phyloP scores from a whole-genome alignment of 2,888 invertebrate species.

The Mythimna impura region DNA sequence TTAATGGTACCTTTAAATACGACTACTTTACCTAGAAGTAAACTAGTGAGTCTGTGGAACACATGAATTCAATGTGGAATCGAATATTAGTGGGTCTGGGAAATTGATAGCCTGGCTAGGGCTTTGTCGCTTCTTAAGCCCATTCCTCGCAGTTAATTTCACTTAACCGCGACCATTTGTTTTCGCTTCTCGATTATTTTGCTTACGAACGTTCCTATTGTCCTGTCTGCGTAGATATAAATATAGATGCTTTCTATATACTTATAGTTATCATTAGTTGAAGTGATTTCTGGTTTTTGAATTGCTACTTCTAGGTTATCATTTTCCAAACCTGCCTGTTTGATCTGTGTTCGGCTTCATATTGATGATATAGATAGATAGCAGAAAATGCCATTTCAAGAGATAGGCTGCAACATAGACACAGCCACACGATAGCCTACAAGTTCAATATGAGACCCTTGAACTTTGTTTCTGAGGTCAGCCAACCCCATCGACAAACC shows the following conservation, averaged over 20 bases:
- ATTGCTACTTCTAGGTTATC: not conserved
- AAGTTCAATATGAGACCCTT: constrained; percentile 13
- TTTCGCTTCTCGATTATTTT: constrained; percentile 71
- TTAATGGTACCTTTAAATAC: not conserved
- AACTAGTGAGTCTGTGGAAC: constrained; percentile 33
- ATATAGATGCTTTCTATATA: not conserved
- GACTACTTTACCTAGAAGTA: not conserved
- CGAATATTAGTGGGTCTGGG: constrained; percentile 69
- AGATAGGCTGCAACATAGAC: too few relatives aligned
- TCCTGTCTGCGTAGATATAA: not conserved
- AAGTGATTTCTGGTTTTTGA: not conserved
- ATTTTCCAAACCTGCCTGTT: not conserved
- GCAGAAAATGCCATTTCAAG: not conserved
- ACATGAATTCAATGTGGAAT: constrained; percentile 64
- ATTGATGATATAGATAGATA: not conserved
- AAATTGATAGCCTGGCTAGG: constrained; percentile 76
- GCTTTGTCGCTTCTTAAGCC: constrained; percentile 72
- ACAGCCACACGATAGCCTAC: not conserved
- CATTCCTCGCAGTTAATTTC: constrained; percentile 80
- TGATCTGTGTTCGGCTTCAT: not conserved
- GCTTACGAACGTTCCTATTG: constrained; percentile 57
- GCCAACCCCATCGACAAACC: constrained; percentile 3
- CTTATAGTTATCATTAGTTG: not conserved
- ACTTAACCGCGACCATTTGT: constrained; percentile 78
- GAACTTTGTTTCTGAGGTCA: constrained; percentile 19